Percentiles rank a stretch among this genome's conserved stretches.
These are phyloP conservation scores for Bungarus multicinctus DNA, from an alignment of 2,113 vertebrate genomes.

Conservation along the genomic window DNA sequence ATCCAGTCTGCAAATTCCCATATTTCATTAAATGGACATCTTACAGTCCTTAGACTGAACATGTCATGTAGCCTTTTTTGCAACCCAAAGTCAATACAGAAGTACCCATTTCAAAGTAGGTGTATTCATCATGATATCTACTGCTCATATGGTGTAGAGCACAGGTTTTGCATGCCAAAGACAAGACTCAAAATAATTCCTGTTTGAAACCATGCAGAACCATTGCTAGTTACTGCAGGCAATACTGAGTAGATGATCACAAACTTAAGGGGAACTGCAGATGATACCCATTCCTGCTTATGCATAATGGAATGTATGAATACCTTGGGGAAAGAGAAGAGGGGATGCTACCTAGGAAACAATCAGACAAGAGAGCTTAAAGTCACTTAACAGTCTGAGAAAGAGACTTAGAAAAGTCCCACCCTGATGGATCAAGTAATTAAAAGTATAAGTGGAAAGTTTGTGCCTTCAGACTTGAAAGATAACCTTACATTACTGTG, in stretches of 20 bases:
- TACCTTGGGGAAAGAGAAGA: background rate
- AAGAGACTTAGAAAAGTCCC: background rate
- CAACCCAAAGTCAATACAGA: background rate
- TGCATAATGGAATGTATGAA: background rate
- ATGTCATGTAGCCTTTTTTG: background rate
- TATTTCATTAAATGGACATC: background rate
- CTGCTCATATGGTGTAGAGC: background rate
- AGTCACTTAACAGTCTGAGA: background rate
- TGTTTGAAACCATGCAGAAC: background rate
- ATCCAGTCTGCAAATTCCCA: background rate
- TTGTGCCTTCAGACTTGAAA: background rate
- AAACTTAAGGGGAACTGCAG: background rate
- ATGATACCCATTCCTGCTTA: background rate
- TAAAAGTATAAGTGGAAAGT: background rate
- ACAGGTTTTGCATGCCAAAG: background rate
- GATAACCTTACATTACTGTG: background rate
- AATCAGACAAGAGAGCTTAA: background rate
- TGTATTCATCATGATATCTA: background rate
- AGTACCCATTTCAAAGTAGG: background rate
- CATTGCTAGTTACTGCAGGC: background rate
- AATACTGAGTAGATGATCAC: background rate
- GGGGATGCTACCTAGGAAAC: background rate
- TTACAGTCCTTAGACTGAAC: background rate
- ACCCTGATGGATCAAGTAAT: background rate
- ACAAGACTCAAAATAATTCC: background rate